Evolutionary conservation across 2,888 invertebrate genomes (phyloP).

Genomic region (Alsophila aescularia): DNA sequence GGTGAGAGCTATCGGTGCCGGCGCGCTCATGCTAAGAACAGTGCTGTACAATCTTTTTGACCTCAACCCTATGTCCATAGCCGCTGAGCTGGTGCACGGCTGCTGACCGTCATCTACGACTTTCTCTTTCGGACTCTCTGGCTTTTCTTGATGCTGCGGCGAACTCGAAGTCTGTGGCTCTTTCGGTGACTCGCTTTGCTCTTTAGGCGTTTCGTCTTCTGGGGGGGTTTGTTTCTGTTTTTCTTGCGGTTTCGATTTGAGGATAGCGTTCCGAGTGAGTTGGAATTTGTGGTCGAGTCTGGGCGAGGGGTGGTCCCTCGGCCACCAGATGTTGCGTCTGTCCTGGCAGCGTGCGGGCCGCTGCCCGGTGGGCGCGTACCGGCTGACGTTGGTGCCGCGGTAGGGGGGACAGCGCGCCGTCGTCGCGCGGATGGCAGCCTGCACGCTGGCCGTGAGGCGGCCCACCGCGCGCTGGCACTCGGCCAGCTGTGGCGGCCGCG

Average conservation of each 20-base stretch:
- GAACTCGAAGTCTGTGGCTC: conserved; percentile 37
- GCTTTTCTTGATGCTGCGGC: conserved; percentile 42
- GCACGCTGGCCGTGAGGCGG: conserved; percentile 69
- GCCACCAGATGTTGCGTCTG: conserved; percentile 71
- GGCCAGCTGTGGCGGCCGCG: conserved; percentile 62
- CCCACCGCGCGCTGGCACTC: conserved; percentile 72
- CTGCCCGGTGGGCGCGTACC: conserved; percentile 72
- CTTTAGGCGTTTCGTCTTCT: conserved; percentile 40
- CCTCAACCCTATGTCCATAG: conserved; percentile 57
- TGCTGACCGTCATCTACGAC: conserved; percentile 56
- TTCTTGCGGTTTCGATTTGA: conserved; percentile 39
- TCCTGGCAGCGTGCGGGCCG: conserved; percentile 66
- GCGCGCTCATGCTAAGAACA: conserved; percentile 78
- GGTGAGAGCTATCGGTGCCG: conserved; percentile 59
- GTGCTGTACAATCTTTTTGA: conserved; percentile 83
- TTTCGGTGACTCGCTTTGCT: conserved; percentile 30
- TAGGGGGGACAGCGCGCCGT: conserved; percentile 69
- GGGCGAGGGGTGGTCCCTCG: conserved; percentile 63
- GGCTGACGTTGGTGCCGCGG: conserved; percentile 72
- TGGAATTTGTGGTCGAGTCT: conserved; percentile 59
- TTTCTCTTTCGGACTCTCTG: conserved; percentile 53
- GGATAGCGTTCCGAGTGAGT: conserved; percentile 46
- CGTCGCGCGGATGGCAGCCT: conserved; percentile 68
- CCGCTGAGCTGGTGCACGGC: conserved; percentile 67
- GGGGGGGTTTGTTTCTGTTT: conserved; percentile 41